These are phyloP conservation scores for Oreochromis niloticus DNA, from an alignment of 2,113 vertebrate species.

Conservation along the genomic window DNA sequence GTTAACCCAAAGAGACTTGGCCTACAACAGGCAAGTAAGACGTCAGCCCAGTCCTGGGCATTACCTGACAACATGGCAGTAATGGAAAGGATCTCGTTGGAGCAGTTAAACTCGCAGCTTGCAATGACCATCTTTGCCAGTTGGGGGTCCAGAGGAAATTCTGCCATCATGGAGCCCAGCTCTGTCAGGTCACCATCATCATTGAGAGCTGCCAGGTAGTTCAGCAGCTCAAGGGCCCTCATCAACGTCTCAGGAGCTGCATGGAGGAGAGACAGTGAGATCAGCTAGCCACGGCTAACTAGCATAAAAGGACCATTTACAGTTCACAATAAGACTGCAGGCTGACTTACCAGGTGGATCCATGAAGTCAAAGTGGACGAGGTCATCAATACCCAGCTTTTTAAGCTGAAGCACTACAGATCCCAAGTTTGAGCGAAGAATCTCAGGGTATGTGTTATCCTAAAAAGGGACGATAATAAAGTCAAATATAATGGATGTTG, in stretches of 20 bases:
- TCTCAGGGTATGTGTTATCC: slow-evolving; percentile 99
- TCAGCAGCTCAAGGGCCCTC: slow-evolving; percentile 95
- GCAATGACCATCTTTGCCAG: slow-evolving; percentile 99
- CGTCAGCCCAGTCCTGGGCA: slow-evolving; percentile 75
- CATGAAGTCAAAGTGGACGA: slow-evolving; percentile 99
- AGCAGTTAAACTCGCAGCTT: slow-evolving; percentile 99
- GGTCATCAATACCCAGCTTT: slow-evolving; percentile 97
- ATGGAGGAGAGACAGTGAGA: not conserved
- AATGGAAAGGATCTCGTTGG: slow-evolving; percentile 99
- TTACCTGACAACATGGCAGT: slow-evolving; percentile 99
- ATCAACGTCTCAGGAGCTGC: slow-evolving; percentile 97
- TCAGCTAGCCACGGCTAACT: not conserved
- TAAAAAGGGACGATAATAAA: slow-evolving; percentile 27
- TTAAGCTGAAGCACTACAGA: slow-evolving; percentile 97
- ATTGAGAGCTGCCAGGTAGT: slow-evolving; percentile 96
- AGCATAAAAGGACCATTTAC: not conserved
- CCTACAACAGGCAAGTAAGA: slow-evolving; percentile 34
- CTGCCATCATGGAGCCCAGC: slow-evolving; percentile 99
- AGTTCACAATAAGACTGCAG: not conserved
- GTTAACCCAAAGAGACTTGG: not conserved
- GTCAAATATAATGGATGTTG: not conserved
- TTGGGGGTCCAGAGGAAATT: slow-evolving; percentile 96
- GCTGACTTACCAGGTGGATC: slow-evolving; percentile 88
- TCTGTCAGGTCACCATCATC: slow-evolving; percentile 98
- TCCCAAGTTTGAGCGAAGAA: slow-evolving; percentile 94